Evolutionary conservation across 1,140 invertebrate genomes (phyloP).

Genomic region (Micrasema longulum): DNA sequence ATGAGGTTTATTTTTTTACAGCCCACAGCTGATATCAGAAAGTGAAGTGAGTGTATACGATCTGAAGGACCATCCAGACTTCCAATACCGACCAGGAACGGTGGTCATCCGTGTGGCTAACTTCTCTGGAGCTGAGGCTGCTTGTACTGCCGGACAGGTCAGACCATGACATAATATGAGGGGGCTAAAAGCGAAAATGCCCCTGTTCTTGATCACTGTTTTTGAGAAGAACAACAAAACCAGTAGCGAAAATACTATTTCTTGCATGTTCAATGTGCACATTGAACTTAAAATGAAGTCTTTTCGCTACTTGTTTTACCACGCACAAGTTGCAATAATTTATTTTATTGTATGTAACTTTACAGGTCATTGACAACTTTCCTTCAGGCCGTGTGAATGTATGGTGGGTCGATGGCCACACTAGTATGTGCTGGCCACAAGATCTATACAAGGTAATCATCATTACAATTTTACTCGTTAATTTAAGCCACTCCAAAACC

Average conservation of each 20-base stretch:
- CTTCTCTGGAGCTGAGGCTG: conserved; percentile 78
- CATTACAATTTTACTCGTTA: too few relatives aligned
- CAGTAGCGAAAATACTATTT: too few relatives aligned
- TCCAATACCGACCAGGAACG: conserved; percentile 91
- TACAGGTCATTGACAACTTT: conserved; percentile 85
- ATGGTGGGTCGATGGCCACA: conserved; percentile 88
- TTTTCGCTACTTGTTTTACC: too few relatives aligned
- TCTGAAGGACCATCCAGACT: conserved; percentile 94
- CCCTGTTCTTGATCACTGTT: too few relatives aligned
- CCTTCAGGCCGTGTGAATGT: conserved; percentile 86
- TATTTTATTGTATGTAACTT: too few relatives aligned
- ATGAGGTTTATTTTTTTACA: conserved; percentile 60
- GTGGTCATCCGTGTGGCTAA: conserved; percentile 90
- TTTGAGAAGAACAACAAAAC: too few relatives aligned
- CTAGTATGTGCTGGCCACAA: conserved; percentile 92
- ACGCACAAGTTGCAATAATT: too few relatives aligned
- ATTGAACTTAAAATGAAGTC: too few relatives aligned
- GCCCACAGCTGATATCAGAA: conserved; percentile 78
- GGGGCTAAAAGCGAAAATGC: too few relatives aligned
- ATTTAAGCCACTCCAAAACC: too few relatives aligned
- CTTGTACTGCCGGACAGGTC: conserved; percentile 84
- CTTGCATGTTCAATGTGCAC: too few relatives aligned
- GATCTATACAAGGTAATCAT: conserved; percentile 71
- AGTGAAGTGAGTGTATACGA: conserved; percentile 95
- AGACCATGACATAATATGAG: too few relatives aligned